A percentile compares a stretch with the other conserved stretches of the same genome.
Conservation (phyloP, 2,113 vertebrate genomes). For the Corynorhinus townsendii region DNA sequence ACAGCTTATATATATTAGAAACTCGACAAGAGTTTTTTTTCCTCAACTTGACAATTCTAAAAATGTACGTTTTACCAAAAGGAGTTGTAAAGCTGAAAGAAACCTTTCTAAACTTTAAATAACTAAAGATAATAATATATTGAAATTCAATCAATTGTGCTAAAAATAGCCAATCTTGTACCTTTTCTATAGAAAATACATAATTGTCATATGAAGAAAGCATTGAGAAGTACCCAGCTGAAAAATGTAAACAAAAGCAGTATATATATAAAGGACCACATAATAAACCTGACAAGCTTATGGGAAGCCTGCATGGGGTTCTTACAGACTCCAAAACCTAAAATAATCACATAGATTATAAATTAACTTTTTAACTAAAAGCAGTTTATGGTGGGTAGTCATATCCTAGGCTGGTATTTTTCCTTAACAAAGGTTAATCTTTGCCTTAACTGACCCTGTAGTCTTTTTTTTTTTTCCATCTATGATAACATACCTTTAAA, state of each 20-base stretch:
- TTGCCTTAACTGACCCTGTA: not conserved
- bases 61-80: not conserved
- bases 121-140: not conserved
- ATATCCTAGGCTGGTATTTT: not conserved
- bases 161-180: not conserved
- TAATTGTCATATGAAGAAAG: not conserved
- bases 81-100: not conserved
- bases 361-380: not conserved
- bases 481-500: not conserved
- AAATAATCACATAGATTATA: not conserved
- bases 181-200: not conserved
- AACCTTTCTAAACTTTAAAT: not conserved
- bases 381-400: not conserved
- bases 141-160: not conserved
- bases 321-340: not conserved
- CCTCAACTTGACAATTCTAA: not conserved
- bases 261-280: not conserved
- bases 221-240: not conserved
- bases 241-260: not conserved
- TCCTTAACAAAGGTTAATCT: not conserved
- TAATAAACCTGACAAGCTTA: not conserved
- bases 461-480: too few relatives aligned
- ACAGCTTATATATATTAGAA: not conserved
- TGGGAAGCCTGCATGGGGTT: not conserved
- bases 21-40: constrained; percentile 23